Base-by-base conservation (phyloP, 30 jellyfish, hydroid and myxozoan genomes). In the Haliclystus octoradiatus region DNA sequence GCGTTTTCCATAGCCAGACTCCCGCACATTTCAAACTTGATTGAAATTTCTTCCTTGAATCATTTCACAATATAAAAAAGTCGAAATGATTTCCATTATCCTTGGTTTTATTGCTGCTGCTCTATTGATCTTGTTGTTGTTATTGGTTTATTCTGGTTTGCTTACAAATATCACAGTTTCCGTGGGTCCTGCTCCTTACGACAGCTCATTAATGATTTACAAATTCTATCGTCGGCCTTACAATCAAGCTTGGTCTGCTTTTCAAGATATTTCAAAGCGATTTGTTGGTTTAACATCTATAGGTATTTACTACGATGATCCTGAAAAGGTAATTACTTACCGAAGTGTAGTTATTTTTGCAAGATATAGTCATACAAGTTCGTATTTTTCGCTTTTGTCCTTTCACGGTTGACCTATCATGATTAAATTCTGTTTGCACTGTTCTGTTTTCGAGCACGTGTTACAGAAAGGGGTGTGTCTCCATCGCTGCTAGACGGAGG, bases 251-350 rank as follows among this genome's bases (percentile, higher is more conserved):
- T 79, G 89, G 5, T 14, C 75, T 3, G 89, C 89, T 1, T 76
- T 76, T 66, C 79, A 61, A 2, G 89, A 76, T 33, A 50, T 76
- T 25, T 27, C 63, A 28, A 76, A 68, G 62, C 63, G 57, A 9
- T 24, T 47, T 13, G 33, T 28, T 22, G 67, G 34, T 33, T 76
- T 76, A 35, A 34, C 52, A 5, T 76, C 80, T 35, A 69, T 62
- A 34, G 89, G 89, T 40, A 76, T 76, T 28, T 76, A 76, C 47
- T 76, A 47, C 53, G 89, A 76, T 60, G 89, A 76, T 47, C 89
- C 89, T 7, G 89, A 76, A 29, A 26, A 33, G 89, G 89, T 76
- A 76, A 3, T 47, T 9, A 27, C n/a, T n/a, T n/a, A n/a, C n/a
- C n/a, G n/a, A n/a, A n/a, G n/a, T n/a, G n/a, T n/a, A n/a, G n/a